Conservation (phyloP, 2,113 vertebrate species). For the Murina feae region DNA sequence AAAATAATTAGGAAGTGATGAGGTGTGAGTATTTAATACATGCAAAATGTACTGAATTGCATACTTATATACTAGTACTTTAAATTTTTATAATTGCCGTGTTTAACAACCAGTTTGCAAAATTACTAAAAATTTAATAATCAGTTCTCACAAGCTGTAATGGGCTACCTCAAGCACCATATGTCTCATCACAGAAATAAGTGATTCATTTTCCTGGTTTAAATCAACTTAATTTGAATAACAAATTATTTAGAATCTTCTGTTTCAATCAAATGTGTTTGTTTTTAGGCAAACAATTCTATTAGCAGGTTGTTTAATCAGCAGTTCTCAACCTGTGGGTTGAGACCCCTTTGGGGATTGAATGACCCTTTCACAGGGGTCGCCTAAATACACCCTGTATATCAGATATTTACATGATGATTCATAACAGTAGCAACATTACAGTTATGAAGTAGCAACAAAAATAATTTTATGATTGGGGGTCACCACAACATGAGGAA, state of each 20-base stretch:
- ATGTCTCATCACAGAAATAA: conserved; percentile 13
- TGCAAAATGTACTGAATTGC: not conserved
- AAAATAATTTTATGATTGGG: too few species aligned
- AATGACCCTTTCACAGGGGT: too few species aligned
- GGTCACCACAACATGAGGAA: too few species aligned
- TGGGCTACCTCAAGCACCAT: not conserved
- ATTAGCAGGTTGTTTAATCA: not conserved
- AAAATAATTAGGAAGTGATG: conserved; percentile 27
- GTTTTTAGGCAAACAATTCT: not conserved
- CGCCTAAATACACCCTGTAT: too few species aligned
- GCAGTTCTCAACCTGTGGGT: too few species aligned
- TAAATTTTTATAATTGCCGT: not conserved
- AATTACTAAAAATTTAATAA: not conserved
- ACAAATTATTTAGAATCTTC: not conserved
- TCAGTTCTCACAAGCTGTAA: not conserved
- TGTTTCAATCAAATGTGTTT: not conserved
- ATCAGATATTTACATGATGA: too few species aligned
- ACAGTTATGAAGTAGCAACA: too few species aligned
- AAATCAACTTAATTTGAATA: not conserved
- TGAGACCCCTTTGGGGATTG: too few species aligned
- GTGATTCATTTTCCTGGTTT: not conserved
- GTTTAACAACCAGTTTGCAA: not conserved
- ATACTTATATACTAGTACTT: not conserved
- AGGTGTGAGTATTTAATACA: not conserved
- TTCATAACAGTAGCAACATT: too few species aligned